These are phyloP conservation scores for Eristalis arbustorum DNA, from an alignment of 2,888 invertebrate species.

Conservation along the genomic window DNA sequence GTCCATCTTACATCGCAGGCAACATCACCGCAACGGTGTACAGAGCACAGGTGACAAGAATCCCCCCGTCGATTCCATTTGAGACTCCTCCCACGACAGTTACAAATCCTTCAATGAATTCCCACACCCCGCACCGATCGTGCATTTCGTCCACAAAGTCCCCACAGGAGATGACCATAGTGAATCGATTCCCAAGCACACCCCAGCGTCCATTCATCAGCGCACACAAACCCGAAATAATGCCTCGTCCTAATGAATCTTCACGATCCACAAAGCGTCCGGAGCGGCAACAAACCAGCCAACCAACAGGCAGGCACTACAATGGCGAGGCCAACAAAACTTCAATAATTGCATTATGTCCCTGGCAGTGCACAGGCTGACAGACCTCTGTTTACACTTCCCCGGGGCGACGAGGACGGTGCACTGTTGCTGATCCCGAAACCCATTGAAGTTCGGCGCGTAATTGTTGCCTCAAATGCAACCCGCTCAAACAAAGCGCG, in stretches of 20 bases:
- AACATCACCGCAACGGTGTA: too few species aligned
- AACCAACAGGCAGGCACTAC: background rate
- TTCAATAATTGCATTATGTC: constrained; percentile 55
- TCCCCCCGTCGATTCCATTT: too few species aligned
- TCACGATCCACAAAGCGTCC: background rate
- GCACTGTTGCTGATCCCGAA: constrained; percentile 52
- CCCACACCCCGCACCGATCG: background rate
- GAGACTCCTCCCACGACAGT: background rate
- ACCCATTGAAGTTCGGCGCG: constrained; percentile 54
- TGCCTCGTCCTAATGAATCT: background rate
- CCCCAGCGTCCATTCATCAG: too few species aligned
- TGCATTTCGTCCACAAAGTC: background rate
- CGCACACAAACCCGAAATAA: background rate
- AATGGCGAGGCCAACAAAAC: background rate
- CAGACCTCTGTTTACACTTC: constrained; percentile 47
- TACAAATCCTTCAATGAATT: background rate
- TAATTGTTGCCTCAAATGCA: constrained; percentile 64
- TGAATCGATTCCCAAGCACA: background rate
- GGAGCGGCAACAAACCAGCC: background rate
- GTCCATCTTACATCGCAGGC: too few species aligned
- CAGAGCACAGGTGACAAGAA: too few species aligned
- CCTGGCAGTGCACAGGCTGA: too few species aligned
- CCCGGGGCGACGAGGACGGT: background rate
- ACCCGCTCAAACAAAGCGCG: constrained; percentile 26
- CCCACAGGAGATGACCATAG: background rate